Evolutionary conservation across 2,888 invertebrate species (phyloP).

Genomic region (Cheilosia scutellata): DNA sequence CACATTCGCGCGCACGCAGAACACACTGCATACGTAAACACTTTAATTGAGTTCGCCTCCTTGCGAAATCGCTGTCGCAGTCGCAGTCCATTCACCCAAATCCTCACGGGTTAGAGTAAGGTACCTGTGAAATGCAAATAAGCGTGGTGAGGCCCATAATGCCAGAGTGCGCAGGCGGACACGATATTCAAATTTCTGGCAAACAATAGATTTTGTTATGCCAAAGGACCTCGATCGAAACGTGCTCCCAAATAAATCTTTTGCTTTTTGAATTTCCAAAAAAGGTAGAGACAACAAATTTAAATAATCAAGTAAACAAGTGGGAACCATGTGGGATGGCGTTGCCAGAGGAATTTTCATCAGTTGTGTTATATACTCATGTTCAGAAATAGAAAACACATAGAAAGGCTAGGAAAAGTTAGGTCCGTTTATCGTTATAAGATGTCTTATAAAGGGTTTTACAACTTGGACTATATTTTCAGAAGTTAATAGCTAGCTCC

Average conservation of each 20-base stretch:
- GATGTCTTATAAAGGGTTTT: too few relatives aligned
- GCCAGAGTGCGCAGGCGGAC: conserved; percentile 9
- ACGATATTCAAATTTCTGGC: conserved; percentile 38
- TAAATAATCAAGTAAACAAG: conserved; percentile 28
- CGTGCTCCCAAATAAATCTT: conserved; percentile 25
- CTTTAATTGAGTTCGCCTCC: conserved; percentile 63
- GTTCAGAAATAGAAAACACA: neutral
- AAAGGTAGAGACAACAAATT: neutral
- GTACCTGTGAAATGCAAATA: conserved; percentile 40
- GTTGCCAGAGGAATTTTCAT: conserved; percentile 1
- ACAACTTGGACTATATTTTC: too few relatives aligned
- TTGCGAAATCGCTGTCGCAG: conserved; percentile 10
- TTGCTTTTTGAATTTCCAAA: neutral
- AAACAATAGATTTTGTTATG: conserved; percentile 12
- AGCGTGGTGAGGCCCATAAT: neutral
- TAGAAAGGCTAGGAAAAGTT: neutral
- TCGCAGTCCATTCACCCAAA: conserved; percentile 36
- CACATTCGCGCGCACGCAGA: conserved; percentile 38
- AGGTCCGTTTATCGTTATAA: too few relatives aligned
- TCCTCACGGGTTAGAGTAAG: conserved; percentile 9
- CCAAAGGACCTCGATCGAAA: conserved; percentile 15
- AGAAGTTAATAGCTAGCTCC: too few relatives aligned
- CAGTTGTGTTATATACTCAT: neutral
- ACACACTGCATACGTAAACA: conserved; percentile 53
- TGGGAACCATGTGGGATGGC: conserved; percentile 30